A percentile compares a stretch with the other conserved stretches of the same genome.
These are phyloP conservation scores for Anguilla marmorata DNA, from an alignment of 2,797 vertebrate species.

Conservation along the genomic window DNA sequence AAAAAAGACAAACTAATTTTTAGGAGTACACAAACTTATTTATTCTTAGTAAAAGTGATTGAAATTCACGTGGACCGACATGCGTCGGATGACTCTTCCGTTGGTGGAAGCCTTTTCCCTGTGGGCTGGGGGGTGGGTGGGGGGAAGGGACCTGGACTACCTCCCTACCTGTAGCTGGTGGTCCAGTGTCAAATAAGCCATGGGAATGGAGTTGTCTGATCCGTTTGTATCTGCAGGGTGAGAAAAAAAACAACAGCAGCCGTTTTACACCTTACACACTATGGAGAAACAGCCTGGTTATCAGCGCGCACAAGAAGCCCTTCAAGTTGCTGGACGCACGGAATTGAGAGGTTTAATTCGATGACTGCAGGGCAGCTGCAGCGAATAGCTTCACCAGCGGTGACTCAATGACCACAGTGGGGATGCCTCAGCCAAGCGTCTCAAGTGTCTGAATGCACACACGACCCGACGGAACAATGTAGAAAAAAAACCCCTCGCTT, in stretches of 20 bases:
- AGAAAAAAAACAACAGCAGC: conserved; percentile 14
- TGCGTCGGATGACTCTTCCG: neutral
- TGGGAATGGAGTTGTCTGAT: conserved; percentile 99
- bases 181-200: conserved; percentile 98
- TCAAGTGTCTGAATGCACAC: neutral
- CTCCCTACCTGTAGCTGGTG: conserved; percentile 92
- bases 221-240: conserved; percentile 87
- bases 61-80: neutral
- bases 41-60: neutral
- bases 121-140: neutral
- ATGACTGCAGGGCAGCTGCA: conserved; percentile 39
- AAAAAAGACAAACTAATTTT: neutral
- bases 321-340: conserved; percentile 10
- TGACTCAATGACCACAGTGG: conserved; percentile 1
- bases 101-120: neutral
- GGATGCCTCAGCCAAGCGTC: neutral
- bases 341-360: conserved; percentile 24
- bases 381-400: neutral
- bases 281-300: neutral
- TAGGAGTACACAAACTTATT: neutral
- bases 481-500: neutral
- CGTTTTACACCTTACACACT: neutral
- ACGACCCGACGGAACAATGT: neutral
- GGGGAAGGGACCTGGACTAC: neutral
- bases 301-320: conserved; percentile 27